phyloP scores from a whole-genome alignment of 30 jellyfish, hydroid and myxozoan genomes.

The Turritopsis rubra region DNA sequence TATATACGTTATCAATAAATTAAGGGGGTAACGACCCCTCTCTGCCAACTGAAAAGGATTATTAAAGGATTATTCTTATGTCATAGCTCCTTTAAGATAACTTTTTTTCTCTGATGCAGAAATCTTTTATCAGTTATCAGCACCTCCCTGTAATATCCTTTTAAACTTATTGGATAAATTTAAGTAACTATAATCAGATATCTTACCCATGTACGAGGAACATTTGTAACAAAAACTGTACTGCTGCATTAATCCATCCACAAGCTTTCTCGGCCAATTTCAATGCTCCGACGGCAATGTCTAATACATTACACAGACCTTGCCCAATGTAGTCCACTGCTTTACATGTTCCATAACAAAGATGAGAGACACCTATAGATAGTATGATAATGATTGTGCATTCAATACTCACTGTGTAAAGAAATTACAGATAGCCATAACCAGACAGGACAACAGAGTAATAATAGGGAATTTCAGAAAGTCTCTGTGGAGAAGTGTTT shows the following conservation, averaged over 20 bases:
- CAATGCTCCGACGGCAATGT: constrained; percentile 89
- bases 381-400: not conserved
- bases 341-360: constrained; percentile 90
- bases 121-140: too few relatives aligned
- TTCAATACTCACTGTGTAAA: too few relatives aligned
- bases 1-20: too few relatives aligned
- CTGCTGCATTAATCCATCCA: constrained; percentile 97
- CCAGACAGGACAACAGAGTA: too few relatives aligned
- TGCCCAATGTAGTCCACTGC: constrained; percentile 92
- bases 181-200: not conserved
- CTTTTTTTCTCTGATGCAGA: too few relatives aligned
- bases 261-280: constrained; percentile 72
- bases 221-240: constrained; percentile 76
- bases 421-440: too few relatives aligned
- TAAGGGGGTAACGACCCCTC: too few relatives aligned
- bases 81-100: too few relatives aligned
- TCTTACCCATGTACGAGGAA: constrained; percentile 86
- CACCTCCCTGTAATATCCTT: not conserved
- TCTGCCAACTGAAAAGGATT: too few relatives aligned
- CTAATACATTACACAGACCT: constrained; percentile 88
- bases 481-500: too few relatives aligned
- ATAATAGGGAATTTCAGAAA: too few relatives aligned
- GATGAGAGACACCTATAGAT: constrained; percentile 60
- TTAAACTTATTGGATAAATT: not conserved
- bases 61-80: too few relatives aligned